A percentile compares a stretch with the other conserved stretches of the same genome.
These are phyloP conservation scores for Nomada lathburiana DNA, from an alignment of 2,888 invertebrate species.

Conservation along the genomic window DNA sequence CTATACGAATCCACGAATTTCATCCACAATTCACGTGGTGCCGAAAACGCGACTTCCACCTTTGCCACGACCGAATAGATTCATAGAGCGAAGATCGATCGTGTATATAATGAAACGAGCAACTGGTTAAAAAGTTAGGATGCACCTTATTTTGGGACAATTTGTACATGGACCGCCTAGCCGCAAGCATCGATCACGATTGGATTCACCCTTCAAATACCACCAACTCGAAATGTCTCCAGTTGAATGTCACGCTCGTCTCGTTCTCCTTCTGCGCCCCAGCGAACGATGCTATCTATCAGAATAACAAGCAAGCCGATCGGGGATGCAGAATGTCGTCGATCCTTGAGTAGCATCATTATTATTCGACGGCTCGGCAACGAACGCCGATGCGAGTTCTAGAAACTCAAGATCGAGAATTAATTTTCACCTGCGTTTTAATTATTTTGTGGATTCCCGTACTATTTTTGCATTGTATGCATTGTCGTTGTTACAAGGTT, in stretches of 20 bases:
- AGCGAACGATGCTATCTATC: not conserved
- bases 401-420: not conserved
- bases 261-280: not conserved
- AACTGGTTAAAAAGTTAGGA: slow-evolving; percentile 36
- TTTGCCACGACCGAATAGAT: not conserved
- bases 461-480: not conserved
- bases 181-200: not conserved
- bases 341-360: slow-evolving; percentile 1
- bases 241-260: slow-evolving; percentile 13
- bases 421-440: not conserved
- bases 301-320: slow-evolving; percentile 24
- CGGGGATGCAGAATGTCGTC: slow-evolving; percentile 7
- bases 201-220: slow-evolving; percentile 1
- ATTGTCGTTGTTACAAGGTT: no score
- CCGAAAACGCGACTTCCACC: not conserved
- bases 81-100: not conserved
- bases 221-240: slow-evolving; percentile 16
- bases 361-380: not conserved
- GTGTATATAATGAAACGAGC: not conserved
- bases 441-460: not conserved
- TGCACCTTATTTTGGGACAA: slow-evolving; percentile 25
- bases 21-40: slow-evolving; percentile 8
- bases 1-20: not conserved
- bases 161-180: not conserved
- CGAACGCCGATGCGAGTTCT: not conserved